phyloP scores from a whole-genome alignment of 2,113 vertebrate genomes.

The Crotalus helleri region DNA sequence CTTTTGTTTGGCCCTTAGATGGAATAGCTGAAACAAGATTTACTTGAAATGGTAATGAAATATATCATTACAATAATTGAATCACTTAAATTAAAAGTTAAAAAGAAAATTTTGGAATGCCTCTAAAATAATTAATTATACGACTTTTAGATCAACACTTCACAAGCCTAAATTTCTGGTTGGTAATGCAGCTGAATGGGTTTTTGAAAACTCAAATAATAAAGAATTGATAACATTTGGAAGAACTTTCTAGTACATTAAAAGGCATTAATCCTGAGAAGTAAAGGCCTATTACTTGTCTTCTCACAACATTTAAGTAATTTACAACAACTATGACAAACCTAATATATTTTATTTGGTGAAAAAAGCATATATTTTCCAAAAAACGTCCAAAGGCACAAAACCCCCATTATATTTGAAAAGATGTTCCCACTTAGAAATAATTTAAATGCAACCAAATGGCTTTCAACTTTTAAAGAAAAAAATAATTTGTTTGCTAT shows the following conservation, averaged over 20 bases:
- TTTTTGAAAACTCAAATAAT: not conserved
- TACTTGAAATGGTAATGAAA: not conserved
- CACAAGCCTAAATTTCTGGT: not conserved
- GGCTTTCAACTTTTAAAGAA: not conserved
- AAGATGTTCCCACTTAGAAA: not conserved
- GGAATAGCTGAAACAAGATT: not conserved
- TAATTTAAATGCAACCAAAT: not conserved
- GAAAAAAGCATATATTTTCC: not conserved
- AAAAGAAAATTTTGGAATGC: not conserved
- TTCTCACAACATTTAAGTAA: not conserved
- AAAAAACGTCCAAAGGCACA: not conserved
- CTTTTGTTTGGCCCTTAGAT: not conserved
- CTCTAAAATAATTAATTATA: not conserved
- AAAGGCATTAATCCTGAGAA: not conserved
- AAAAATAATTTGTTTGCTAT: not conserved
- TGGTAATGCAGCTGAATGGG: not conserved
- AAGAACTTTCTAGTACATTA: not conserved
- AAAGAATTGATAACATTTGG: not conserved
- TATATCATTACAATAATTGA: not conserved
- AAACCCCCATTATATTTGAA: not conserved
- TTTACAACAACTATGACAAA: not conserved
- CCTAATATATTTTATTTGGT: not conserved
- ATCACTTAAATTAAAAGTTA: not conserved
- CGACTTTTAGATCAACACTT: not conserved
- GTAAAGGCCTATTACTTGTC: not conserved